Conservation (phyloP, 2,888 invertebrate genomes). For the Ectropis crepuscularia region DNA sequence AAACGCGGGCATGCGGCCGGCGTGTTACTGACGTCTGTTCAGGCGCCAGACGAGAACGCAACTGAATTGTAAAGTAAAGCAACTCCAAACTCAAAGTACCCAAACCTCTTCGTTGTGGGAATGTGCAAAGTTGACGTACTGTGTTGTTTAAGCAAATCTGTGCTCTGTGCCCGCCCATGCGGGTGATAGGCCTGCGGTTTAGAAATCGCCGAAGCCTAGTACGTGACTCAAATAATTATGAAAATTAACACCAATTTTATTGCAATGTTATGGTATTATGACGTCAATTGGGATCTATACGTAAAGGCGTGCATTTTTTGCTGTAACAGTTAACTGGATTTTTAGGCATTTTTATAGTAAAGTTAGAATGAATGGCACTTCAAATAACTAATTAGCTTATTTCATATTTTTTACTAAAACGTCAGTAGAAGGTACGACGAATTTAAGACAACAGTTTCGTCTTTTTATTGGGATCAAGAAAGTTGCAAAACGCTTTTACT, state of each 20-base stretch:
- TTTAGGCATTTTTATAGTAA: too few relatives aligned
- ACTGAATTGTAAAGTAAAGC: conserved; percentile 18
- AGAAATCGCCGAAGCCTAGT: conserved; percentile 51
- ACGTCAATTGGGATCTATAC: conserved; percentile 42
- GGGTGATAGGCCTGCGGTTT: conserved; percentile 50
- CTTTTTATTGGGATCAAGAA: not conserved
- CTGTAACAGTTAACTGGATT: too few relatives aligned
- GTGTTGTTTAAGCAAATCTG: conserved; percentile 11
- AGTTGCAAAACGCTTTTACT: not conserved
- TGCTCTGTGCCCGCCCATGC: conserved; percentile 33
- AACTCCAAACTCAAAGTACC: not conserved
- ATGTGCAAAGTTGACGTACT: conserved; percentile 21
- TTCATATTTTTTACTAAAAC: too few relatives aligned
- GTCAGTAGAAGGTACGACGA: too few relatives aligned
- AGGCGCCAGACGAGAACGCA: conserved; percentile 31
- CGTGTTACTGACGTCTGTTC: conserved; percentile 30
- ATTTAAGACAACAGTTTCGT: too few relatives aligned
- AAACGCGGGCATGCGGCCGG: conserved; percentile 17
- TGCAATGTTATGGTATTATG: conserved; percentile 44
- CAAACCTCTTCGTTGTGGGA: not conserved
- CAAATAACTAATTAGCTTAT: too few relatives aligned
- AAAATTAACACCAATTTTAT: conserved; percentile 40
- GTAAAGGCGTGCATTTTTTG: too few relatives aligned
- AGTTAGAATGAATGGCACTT: too few relatives aligned
- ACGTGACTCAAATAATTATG: conserved; percentile 50